Evolutionary conservation across 2,888 invertebrate species (phyloP).

Genomic region (Cephus pulcher): DNA sequence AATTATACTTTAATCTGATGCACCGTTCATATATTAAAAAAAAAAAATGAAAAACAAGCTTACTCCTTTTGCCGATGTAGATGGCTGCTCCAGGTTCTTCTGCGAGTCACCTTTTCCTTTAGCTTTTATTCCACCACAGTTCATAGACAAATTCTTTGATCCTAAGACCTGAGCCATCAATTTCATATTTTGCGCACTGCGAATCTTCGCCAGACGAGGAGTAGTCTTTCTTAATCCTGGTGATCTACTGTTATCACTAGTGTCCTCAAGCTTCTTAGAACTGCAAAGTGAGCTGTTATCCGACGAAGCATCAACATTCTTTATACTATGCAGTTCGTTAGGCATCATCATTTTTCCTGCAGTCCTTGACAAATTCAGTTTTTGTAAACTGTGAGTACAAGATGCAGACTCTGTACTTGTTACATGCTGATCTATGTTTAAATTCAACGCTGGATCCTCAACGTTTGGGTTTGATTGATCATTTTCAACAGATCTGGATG

Average conservation of each 20-base stretch:
- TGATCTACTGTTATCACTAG: slow-evolving; percentile 34
- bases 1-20: neutral
- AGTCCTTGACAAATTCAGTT: neutral
- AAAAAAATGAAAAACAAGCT: slow-evolving; percentile 9
- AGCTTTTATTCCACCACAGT: slow-evolving; percentile 40
- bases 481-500: neutral
- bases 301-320: neutral
- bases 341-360: neutral
- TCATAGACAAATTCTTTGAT: slow-evolving; percentile 46
- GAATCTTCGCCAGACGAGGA: slow-evolving; percentile 60
- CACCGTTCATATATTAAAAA: neutral
- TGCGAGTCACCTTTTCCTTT: slow-evolving; percentile 43
- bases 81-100: slow-evolving; percentile 37
- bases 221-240: slow-evolving; percentile 58
- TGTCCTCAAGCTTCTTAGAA: slow-evolving; percentile 3
- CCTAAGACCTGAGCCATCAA: slow-evolving; percentile 56
- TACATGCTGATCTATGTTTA: neutral
- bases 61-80: slow-evolving; percentile 44
- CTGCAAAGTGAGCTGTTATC: neutral
- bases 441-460: neutral
- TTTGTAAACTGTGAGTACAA: neutral
- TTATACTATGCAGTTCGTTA: neutral
- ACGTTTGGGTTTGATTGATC: neutral
- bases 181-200: slow-evolving; percentile 63
- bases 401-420: neutral